Evolutionary conservation across 2,113 vertebrate genomes (phyloP), one percentile per base, ranked within the genome.

Genomic region (Engraulis encrasicolus): DNA sequence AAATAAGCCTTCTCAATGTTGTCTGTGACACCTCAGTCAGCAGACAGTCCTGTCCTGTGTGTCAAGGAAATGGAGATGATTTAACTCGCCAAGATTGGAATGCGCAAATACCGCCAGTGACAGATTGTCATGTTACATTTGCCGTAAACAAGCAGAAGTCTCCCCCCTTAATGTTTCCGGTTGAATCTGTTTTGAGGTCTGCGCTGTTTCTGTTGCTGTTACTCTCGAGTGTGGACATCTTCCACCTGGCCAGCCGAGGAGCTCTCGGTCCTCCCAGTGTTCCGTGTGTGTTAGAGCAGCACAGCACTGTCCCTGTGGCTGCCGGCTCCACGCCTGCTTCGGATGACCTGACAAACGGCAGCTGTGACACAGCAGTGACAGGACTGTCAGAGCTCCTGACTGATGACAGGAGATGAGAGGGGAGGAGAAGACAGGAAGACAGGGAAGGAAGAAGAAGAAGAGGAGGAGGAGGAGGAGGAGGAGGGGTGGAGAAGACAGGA

Each of bases 331-430:
- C 50, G 82, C 80, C 86, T 79, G 87, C 87, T 86, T n/a, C 40
- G 80, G 14, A 38, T 88, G 91, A 92, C 91, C 90, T 87, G 89
- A 90, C 86, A 89, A 91, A 34, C 88, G 87, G 85, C 89, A 81
- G 90, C 92, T 87, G 87, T 90, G 93, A 92, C 93, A 91, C 82
- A 78, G 85, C 78, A 31, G 87, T 83, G 82, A 83, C 81, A 83
- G 49, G 82, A 78, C 89, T 91, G 92, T 93, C 92, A 91, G 86
- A 88, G 81, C 83, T 81, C 79, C 88, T 91, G 91, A 92, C 87
- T 86, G 91, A 90, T 91, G 92, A 90, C 90, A 92, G 74, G 81
- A 84, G 79, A 80, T 0, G 79, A 86, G 88, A 89, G 19, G 54
- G 0, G 54, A 58, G 52, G 17, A 12, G 7, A 23, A 11, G 23